phyloP scores from a whole-genome alignment of 2,113 vertebrate species.

The Sprattus sprattus region DNA sequence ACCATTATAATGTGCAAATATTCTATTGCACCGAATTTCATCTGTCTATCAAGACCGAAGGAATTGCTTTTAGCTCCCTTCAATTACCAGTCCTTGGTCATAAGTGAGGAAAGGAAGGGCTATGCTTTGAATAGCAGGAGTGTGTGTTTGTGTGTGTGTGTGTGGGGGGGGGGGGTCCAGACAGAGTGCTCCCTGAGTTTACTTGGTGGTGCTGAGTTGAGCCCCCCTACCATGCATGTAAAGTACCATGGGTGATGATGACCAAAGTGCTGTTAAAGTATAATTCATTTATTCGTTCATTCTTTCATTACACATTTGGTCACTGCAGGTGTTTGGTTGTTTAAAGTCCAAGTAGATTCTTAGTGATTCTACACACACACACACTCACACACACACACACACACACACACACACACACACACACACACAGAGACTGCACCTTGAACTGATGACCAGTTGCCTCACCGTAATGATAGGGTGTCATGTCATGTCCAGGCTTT shows the following conservation, averaged over 20 bases:
- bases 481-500: background rate
- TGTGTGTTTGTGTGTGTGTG: no score
- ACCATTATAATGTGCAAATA: slow-evolving; percentile 39
- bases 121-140: background rate
- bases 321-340: background rate
- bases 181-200: background rate
- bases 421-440: background rate
- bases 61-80: slow-evolving; percentile 9
- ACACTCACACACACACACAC: background rate
- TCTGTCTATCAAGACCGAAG: background rate
- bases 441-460: background rate
- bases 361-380: background rate
- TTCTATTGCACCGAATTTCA: slow-evolving; percentile 33
- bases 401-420: background rate
- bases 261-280: background rate
- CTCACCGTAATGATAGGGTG: background rate
- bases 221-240: background rate
- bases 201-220: background rate
- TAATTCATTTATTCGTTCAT: background rate
- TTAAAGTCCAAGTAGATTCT: background rate
- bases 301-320: background rate
- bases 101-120: background rate
- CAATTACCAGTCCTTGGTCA: background rate
- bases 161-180: background rate
- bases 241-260: background rate